Base-by-base conservation (phyloP, 1,140 invertebrate species). In the Choristoneura fumiferana region DNA sequence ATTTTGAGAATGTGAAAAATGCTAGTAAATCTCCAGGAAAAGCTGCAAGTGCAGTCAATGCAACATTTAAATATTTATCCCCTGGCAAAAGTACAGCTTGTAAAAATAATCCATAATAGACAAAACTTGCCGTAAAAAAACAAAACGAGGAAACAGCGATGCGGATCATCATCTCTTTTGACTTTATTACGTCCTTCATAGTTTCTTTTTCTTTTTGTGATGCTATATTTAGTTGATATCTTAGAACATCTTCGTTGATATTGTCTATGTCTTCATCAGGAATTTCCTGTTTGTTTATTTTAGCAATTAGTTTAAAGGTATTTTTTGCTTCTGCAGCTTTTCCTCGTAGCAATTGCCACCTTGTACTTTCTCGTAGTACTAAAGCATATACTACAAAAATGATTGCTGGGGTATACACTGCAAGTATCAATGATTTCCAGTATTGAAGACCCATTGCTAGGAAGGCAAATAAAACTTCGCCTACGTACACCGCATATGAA, bases 61-160 rank as follows among this genome's bases (percentile, higher is more conserved):
- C 91, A 65, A 95, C 94, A 75, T 94, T 94, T 8, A 91, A 81
- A 72, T 95, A 95, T 68, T 92, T 89, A 67, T 92, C 92, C 8
- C 94, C 94, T 22, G 92, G 93, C 15, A 96, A 82, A 33, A 93
- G 90, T 4, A 94, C 94, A 0, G 94, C 93, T 71, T 95, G 95
- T 0, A 96, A 88, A 1, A 94, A 93, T 8, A 96, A 75, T 0
- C 95, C 95, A 68, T 95, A 96, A 73, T 95, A 96, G 1, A 95
- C 90, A 56, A 95, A 93, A 8, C 92, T 92, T 58, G 92, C 92
- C 1, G 93, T 91, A 12, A 94, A 91, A 91, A 92, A 95, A 73
- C 91, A 94, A 71, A 94, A 91, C 33, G 90, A 92, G 0, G 73
- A 65, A 5, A 84, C 81, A 0, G 57, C 53, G 6, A 87, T 52